Evolutionary conservation across 1,140 invertebrate genomes (phyloP), one percentile per base, ranked within the genome.

Genomic region (Sminthurides bifidus): DNA sequence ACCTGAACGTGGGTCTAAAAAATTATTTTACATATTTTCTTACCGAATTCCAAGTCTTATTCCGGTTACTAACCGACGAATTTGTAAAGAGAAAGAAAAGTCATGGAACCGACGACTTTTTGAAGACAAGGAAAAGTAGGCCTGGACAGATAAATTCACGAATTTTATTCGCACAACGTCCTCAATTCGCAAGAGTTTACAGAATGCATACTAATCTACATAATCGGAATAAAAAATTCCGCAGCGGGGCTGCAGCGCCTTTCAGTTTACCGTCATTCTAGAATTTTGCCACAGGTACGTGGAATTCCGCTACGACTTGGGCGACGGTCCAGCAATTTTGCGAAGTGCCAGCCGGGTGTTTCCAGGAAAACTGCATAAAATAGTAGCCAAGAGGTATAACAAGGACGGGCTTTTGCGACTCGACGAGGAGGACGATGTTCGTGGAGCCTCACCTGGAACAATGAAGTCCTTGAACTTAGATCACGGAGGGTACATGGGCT

Each of bases 401-500:
- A 77, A 82, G 45, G 86, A 90, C 66, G 89, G 88, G 0, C 79
- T 89, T 45, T 71, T 94, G 31, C 82, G 84, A 59, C 76, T 93
- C 24, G 84, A 92, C 66, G 79, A 82, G 48, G 79, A 79, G 45
- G 82, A 87, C 66, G 80, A 88, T 56, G 79, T 92, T 0, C 77
- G 77, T 2, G 87, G 85, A 3, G 81, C 84, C 66, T 84, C 86
- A 46, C 79, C 79, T 54, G 87, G 87, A 29, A 79, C 57, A 55
- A 74, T 88, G 3, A 84, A 83, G 65, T 85, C 85, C 8, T 73
- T 93, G 37, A 87, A 93, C 72, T 72, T 94, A 15, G 75, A 79
- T 43, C 80, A 87, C 60, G 83, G 86, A 64, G 80, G 88, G 0
- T 92, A 79, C 67, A 73, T 94, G 49, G 91, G 91, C 45, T 85